A percentile compares a stretch with the other conserved stretches of the same genome.
Conservation (phyloP, 2,888 invertebrate species). For the Drosophila infuscata region DNA sequence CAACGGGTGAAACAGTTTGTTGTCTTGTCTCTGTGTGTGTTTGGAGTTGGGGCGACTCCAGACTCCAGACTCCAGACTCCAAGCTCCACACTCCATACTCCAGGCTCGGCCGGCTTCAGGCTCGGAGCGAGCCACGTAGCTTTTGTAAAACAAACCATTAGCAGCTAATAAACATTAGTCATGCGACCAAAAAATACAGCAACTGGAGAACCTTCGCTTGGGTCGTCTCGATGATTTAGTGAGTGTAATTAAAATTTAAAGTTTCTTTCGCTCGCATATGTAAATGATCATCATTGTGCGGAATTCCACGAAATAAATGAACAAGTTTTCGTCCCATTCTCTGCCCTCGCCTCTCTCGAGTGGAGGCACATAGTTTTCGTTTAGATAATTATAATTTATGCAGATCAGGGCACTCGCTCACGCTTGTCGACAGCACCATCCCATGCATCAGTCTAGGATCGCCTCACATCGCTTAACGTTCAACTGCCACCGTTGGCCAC, state of each 20-base stretch:
- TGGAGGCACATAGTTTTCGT: constrained; percentile 38
- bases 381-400: constrained; percentile 80
- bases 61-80: constrained; percentile 15
- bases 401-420: constrained; percentile 55
- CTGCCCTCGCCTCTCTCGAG: constrained; percentile 7
- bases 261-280: constrained; percentile 76
- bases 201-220: constrained; percentile 33
- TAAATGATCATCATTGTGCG: constrained; percentile 74
- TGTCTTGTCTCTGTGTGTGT: constrained; percentile 19
- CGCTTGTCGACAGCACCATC: constrained; percentile 65
- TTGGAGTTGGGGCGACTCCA: constrained; percentile 33
- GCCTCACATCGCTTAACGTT: constrained; percentile 23
- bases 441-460: constrained; percentile 66
- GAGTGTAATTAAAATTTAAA: constrained; percentile 82
- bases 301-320: constrained; percentile 78
- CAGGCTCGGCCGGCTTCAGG: constrained; percentile 18
- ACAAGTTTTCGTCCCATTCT: constrained; percentile 65
- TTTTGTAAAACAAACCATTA: constrained; percentile 85
- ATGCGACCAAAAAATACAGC: constrained; percentile 64
- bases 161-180: constrained; percentile 85
- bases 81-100: constrained; percentile 9
- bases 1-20: constrained; percentile 81
- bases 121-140: constrained; percentile 69
- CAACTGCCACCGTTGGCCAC: constrained; percentile 54
- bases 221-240: constrained; percentile 79